phyloP scores from a whole-genome alignment of 2,113 vertebrate genomes.

The Vicugna pacos region DNA sequence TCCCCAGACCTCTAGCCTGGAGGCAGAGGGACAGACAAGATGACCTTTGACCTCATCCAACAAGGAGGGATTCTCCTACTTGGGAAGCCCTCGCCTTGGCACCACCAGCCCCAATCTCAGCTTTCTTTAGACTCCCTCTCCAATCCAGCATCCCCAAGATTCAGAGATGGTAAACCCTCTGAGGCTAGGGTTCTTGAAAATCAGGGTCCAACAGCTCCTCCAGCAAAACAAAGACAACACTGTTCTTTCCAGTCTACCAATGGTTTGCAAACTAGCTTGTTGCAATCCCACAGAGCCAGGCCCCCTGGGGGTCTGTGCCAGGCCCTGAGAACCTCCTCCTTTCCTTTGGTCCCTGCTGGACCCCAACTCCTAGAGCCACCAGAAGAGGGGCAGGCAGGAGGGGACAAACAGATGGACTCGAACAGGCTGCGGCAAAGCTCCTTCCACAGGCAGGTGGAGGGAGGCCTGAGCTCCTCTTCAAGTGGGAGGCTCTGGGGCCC shows the following conservation, averaged over 20 bases:
- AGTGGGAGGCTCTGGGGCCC: slow-evolving; percentile 70
- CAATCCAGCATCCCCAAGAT: neutral
- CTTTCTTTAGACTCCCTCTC: neutral
- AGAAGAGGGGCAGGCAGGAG: slow-evolving; percentile 64
- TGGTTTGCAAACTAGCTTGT: slow-evolving; percentile 23
- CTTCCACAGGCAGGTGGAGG: slow-evolving; percentile 75
- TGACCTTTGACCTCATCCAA: slow-evolving; percentile 60
- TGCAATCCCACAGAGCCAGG: neutral
- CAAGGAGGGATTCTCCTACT: slow-evolving; percentile 1
- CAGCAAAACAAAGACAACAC: neutral
- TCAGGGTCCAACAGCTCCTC: neutral
- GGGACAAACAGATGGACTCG: slow-evolving; percentile 69
- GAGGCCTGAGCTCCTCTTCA: slow-evolving; percentile 81
- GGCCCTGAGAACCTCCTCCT: neutral
- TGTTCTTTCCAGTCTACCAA: neutral
- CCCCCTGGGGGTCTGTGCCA: neutral
- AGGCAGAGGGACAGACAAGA: slow-evolving; percentile 53
- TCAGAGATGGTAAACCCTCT: neutral
- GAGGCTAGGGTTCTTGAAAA: slow-evolving; percentile 30
- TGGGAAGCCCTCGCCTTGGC: slow-evolving; percentile 42
- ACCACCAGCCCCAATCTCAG: neutral
- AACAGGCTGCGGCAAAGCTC: slow-evolving; percentile 75
- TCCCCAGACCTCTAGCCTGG: slow-evolving; percentile 54
- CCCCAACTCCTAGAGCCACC: slow-evolving; percentile 39
- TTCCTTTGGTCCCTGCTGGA: slow-evolving; percentile 40